These are phyloP conservation scores for Lycaon pictus DNA, from an alignment of 2,113 vertebrate species.

Conservation along the genomic window DNA sequence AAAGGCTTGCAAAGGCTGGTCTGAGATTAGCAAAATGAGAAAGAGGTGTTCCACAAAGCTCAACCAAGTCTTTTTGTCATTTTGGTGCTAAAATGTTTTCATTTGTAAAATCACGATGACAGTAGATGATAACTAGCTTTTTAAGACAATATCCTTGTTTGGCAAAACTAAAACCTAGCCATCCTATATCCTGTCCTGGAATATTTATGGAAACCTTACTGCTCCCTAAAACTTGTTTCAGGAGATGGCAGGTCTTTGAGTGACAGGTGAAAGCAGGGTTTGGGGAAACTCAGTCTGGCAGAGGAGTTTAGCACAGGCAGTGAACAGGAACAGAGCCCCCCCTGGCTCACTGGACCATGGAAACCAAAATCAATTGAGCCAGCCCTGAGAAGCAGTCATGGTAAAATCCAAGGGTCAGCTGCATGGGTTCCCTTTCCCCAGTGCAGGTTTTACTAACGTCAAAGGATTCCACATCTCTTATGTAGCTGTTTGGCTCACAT, in stretches of 20 bases:
- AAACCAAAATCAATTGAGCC: neutral
- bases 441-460: conserved; percentile 68
- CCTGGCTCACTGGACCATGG: neutral
- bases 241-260: neutral
- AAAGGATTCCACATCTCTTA: conserved; percentile 76
- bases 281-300: neutral
- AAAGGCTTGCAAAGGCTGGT: neutral
- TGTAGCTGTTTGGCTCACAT: conserved; percentile 59
- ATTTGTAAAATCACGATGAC: neutral
- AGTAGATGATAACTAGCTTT: neutral
- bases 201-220: neutral
- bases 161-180: neutral
- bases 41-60: neutral
- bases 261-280: neutral
- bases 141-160: neutral
- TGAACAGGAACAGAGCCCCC: neutral
- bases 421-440: conserved; percentile 49
- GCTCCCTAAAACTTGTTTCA: neutral
- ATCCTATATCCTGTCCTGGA: neutral
- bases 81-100: conserved; percentile 28
- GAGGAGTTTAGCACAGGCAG: neutral
- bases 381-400: conserved; percentile 57
- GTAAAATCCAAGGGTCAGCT: conserved; percentile 67
- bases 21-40: neutral
- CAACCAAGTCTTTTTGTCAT: neutral